A percentile compares a stretch with the other conserved stretches of the same genome.
These are phyloP conservation scores for Helicoverpa zea DNA, from an alignment of 1,140 invertebrate genomes.

Conservation along the genomic window DNA sequence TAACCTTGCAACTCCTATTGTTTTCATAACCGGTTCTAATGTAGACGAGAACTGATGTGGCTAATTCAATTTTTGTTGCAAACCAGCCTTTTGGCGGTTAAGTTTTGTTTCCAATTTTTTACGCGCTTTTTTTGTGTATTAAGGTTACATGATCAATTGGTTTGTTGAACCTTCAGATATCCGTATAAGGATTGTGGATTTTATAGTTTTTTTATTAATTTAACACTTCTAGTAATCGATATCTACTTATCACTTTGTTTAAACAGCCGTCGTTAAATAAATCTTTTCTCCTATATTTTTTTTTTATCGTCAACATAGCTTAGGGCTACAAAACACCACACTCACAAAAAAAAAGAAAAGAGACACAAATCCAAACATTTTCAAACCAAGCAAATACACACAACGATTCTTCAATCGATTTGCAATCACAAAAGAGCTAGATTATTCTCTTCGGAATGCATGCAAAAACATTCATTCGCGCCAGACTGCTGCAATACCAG, in stretches of 20 bases:
- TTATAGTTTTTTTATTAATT: no score
- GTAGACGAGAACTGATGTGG: not conserved
- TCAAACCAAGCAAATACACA: not conserved
- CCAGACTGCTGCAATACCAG: conserved; percentile 31
- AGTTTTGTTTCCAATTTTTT: not conserved
- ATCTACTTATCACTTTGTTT: no score
- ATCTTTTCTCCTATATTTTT: no score
- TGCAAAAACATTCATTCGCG: not conserved
- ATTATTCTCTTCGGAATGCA: not conserved
- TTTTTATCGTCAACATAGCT: no score
- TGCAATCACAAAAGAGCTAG: not conserved
- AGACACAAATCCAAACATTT: no score
- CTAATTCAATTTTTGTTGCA: conserved; percentile 13
- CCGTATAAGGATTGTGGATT: no score
- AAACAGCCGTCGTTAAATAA: no score
- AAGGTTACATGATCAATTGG: not conserved
- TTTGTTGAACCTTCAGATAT: not conserved
- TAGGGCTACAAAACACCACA: no score
- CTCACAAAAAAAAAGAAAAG: no score
- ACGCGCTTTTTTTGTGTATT: not conserved
- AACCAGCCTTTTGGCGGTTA: conserved; percentile 12
- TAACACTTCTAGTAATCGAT: no score
- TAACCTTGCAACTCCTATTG: conserved; percentile 49
- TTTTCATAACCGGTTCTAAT: conserved; percentile 48
- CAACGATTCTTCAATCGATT: not conserved